Evolutionary conservation across 1,140 invertebrate species (phyloP).

Genomic region (Polyergus mexicanus): DNA sequence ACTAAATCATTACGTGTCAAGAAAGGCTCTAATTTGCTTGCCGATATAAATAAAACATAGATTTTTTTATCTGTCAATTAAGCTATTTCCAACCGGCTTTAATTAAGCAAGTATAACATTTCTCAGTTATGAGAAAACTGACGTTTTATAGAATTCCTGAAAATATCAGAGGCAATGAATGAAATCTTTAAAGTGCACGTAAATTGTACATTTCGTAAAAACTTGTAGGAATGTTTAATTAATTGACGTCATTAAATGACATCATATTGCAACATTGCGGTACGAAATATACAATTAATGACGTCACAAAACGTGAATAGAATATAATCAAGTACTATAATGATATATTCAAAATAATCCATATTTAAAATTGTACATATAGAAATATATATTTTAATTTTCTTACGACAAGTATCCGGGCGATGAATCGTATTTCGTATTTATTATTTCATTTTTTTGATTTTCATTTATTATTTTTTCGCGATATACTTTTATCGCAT

Average conservation of each 20-base stretch:
- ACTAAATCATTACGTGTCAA: neutral
- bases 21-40: neutral
- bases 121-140: neutral
- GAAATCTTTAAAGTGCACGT: neutral
- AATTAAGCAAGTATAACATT: neutral
- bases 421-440: neutral
- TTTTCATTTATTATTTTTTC: neutral
- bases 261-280: neutral
- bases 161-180: neutral
- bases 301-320: neutral
- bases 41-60: neutral
- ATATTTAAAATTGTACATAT: neutral
- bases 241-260: too few species aligned
- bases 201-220: neutral
- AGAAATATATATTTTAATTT: too few species aligned
- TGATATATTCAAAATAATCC: neutral
- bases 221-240: neutral
- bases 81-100: neutral
- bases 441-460: neutral
- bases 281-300: neutral
- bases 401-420: neutral
- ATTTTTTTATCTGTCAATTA: neutral
- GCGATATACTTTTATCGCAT: neutral
- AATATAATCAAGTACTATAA: neutral
- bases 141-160: neutral